Evolutionary conservation across 1,140 invertebrate genomes (phyloP).

Genomic region (Penaeus japonicus): DNA sequence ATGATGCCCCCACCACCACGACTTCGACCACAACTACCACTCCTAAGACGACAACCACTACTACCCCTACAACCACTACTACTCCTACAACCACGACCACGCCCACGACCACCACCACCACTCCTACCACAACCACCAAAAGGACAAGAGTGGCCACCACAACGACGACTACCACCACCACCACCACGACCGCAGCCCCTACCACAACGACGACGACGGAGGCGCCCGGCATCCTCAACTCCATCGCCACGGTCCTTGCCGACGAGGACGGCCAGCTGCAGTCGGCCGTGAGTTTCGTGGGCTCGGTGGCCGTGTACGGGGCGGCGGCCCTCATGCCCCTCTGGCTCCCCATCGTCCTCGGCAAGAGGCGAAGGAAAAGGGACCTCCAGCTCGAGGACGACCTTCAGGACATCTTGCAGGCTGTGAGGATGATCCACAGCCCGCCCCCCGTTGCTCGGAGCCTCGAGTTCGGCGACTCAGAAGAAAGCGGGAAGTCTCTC

Average conservation of each 20-base stretch:
- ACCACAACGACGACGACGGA: constrained; percentile 26
- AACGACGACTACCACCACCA: constrained; percentile 13
- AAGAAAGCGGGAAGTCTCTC: neutral
- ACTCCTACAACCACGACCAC: constrained; percentile 13
- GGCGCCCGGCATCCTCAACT: constrained; percentile 22
- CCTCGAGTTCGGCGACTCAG: neutral
- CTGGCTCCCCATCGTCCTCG: constrained; percentile 51
- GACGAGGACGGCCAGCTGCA: constrained; percentile 19
- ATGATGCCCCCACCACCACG: neutral
- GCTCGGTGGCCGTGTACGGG: constrained; percentile 52
- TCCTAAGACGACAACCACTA: neutral
- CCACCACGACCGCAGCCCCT: neutral
- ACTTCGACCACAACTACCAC: constrained; percentile 17
- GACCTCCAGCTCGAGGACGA: neutral
- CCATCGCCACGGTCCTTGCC: constrained; percentile 2
- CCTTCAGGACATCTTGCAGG: neutral
- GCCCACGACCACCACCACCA: neutral
- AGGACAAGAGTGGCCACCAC: neutral
- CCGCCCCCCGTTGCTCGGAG: neutral
- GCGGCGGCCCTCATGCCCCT: constrained; percentile 53
- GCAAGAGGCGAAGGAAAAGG: constrained; percentile 34
- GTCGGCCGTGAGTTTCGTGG: constrained; percentile 35
- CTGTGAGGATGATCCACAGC: neutral
- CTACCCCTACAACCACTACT: neutral
- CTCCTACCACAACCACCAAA: neutral